A percentile compares a stretch with the other conserved stretches of the same genome.
phyloP scores from a whole-genome alignment of 2,113 vertebrate species.

The Taurulus bubalis region DNA sequence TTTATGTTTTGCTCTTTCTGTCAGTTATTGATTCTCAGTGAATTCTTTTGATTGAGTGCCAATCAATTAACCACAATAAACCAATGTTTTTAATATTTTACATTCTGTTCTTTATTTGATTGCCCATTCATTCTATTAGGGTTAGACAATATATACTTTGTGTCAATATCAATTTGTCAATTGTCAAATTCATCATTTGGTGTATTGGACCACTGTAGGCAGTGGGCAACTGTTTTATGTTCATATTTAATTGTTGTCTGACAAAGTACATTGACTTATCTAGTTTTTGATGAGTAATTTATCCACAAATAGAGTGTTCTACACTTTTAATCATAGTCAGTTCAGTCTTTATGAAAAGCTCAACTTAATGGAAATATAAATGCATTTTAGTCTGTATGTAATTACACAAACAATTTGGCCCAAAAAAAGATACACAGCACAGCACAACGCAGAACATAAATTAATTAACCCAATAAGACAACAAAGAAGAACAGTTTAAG shows the following conservation, averaged over 20 bases:
- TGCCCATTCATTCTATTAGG: not conserved
- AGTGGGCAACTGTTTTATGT: not conserved
- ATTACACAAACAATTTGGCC: not conserved
- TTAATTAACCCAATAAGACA: not conserved
- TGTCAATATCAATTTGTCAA: not conserved
- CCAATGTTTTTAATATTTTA: not conserved
- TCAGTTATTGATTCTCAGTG: not conserved
- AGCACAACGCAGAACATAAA: not conserved
- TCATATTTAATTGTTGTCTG: not conserved
- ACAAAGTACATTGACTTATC: not conserved
- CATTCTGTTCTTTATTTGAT: not conserved
- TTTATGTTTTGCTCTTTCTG: not conserved
- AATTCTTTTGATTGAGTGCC: not conserved
- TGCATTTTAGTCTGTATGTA: not conserved
- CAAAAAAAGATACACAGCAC: not conserved
- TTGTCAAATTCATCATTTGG: not conserved
- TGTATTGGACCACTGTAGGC: not conserved
- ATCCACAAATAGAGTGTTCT: no score
- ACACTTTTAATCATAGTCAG: not conserved
- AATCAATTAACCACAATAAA: not conserved
- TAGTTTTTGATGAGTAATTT: not conserved
- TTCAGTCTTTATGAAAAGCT: not conserved
- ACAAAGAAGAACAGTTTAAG: not conserved
- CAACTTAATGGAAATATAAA: not conserved
- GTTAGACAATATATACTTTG: not conserved